Percentiles rank a stretch among this genome's conserved stretches.
These are phyloP conservation scores for Carassius auratus DNA, from an alignment of 2,113 vertebrate species.

Conservation along the genomic window DNA sequence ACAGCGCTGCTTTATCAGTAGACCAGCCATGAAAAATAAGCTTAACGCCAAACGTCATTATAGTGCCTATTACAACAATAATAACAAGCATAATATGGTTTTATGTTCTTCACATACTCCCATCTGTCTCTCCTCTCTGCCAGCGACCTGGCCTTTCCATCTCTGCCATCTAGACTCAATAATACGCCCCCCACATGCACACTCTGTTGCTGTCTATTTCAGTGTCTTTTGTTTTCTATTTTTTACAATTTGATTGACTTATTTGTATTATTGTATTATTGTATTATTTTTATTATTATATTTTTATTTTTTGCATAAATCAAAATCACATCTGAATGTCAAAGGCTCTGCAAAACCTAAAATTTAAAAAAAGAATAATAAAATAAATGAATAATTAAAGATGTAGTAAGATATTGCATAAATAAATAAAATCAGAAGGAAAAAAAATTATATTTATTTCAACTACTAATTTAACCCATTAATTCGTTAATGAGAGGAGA, in stretches of 20 bases:
- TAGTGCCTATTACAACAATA: conserved; percentile 68
- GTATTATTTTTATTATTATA: neutral
- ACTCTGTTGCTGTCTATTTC: conserved; percentile 22
- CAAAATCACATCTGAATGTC: neutral
- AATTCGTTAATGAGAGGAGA: neutral
- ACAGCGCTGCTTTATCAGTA: conserved; percentile 37
- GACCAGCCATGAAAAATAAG: conserved; percentile 60
- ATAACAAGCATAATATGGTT: conserved; percentile 70
- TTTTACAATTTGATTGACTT: neutral
- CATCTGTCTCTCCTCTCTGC: conserved; percentile 68
- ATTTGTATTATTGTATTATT: neutral
- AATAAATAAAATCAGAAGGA: too few relatives aligned
- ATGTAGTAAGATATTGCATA: too few relatives aligned
- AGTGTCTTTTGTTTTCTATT: neutral
- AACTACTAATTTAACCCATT: neutral
- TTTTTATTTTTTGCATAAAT: neutral
- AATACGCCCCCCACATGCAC: conserved; percentile 56
- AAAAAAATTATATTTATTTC: neutral
- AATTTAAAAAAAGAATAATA: neutral
- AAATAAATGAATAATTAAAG: neutral
- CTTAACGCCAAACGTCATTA: conserved; percentile 62
- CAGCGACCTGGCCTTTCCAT: conserved; percentile 60
- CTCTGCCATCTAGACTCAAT: conserved; percentile 69
- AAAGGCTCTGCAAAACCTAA: neutral
- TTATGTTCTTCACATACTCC: conserved; percentile 71